These are phyloP conservation scores for Drosophila repleta DNA, from an alignment of 1,140 invertebrate genomes.

Conservation along the genomic window DNA sequence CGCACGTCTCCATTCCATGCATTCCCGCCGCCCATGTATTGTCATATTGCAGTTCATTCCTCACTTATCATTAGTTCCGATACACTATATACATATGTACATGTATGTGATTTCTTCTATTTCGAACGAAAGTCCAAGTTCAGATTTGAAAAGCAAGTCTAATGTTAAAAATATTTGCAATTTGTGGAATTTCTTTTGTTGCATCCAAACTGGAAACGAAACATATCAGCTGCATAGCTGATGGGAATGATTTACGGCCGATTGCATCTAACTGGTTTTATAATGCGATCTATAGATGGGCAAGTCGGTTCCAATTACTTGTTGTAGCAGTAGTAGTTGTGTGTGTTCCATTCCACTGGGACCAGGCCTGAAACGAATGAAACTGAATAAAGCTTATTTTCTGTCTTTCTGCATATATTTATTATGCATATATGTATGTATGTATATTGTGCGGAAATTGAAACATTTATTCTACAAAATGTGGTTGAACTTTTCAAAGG, in stretches of 20 bases:
- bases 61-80: neutral
- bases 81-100: neutral
- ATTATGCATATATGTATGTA: no score
- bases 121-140: neutral
- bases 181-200: neutral
- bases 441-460: slow-evolving; percentile 20
- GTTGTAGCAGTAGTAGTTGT: neutral
- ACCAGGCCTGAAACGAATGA: neutral
- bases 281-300: neutral
- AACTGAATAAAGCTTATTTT: no score
- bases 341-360: slow-evolving; percentile 14
- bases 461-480: slow-evolving; percentile 20
- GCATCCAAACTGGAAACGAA: neutral
- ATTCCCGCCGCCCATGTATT: slow-evolving; percentile 5
- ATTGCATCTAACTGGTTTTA: slow-evolving; percentile 13
- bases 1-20: slow-evolving; percentile 48
- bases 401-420: no score
- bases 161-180: neutral
- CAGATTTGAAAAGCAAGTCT: neutral
- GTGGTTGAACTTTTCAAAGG: slow-evolving; percentile 29
- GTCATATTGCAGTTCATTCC: neutral
- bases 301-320: neutral
- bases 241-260: slow-evolving; percentile 2
- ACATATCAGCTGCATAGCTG: neutral
- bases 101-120: neutral